A percentile compares a stretch with the other conserved stretches of the same genome.
These are phyloP conservation scores for Loxodonta africana DNA, from an alignment of 2,113 vertebrate genomes.

Conservation along the genomic window DNA sequence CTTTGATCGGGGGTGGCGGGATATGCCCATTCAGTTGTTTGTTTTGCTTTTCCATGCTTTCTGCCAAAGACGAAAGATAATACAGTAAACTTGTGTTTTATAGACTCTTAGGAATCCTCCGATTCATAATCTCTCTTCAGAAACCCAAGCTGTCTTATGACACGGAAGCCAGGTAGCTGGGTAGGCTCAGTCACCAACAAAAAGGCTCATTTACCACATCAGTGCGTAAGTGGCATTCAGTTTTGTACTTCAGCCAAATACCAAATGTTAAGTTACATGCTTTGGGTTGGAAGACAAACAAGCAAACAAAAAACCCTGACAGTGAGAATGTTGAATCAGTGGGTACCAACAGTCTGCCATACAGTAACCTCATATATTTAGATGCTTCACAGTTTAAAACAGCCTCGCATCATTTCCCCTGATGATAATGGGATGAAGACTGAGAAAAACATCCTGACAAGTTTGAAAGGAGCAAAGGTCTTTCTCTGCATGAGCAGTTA, in stretches of 20 bases:
- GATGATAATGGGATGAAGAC: neutral
- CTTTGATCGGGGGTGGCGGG: neutral
- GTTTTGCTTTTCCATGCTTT: neutral
- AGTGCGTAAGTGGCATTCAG: neutral
- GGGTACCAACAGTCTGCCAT: neutral
- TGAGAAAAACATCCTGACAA: neutral
- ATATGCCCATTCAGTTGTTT: neutral
- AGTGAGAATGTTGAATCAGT: neutral
- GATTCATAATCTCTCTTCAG: neutral
- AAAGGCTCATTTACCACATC: neutral
- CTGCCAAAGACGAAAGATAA: neutral
- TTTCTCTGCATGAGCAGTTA: neutral
- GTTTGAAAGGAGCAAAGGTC: neutral
- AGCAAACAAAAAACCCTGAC: neutral
- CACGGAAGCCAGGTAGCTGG: accelerated
- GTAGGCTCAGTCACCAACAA: neutral
- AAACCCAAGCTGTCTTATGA: neutral
- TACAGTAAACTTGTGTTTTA: neutral
- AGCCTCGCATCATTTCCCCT: neutral
- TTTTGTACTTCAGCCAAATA: neutral
- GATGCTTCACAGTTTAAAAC: neutral
- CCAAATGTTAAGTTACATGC: neutral
- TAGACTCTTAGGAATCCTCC: neutral
- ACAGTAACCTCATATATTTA: neutral
- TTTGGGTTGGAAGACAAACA: neutral